Conservation (phyloP, 2,797 vertebrate genomes). For the Rallus crepitans region DNA sequence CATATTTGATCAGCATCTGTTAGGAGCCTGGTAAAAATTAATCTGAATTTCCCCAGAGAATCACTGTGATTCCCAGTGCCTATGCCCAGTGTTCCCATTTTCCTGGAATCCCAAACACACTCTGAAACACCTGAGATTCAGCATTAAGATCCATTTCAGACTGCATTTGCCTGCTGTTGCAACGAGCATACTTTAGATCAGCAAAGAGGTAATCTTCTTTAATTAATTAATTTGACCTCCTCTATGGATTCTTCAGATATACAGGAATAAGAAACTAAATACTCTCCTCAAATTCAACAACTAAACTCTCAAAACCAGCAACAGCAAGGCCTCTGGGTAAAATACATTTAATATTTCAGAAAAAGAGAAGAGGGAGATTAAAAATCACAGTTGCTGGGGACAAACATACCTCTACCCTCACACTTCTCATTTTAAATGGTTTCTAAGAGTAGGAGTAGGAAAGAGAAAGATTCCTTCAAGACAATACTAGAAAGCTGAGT, state of each 20-base stretch:
- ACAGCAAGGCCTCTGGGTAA: neutral
- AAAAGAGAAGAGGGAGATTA: neutral
- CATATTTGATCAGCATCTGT: constrained; percentile 7
- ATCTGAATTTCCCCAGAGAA: neutral
- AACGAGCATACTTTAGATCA: neutral
- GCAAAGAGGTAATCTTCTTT: constrained; percentile 13
- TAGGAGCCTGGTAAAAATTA: neutral
- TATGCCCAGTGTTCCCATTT: neutral
- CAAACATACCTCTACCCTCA: neutral
- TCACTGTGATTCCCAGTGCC: neutral
- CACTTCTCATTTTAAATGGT: neutral
- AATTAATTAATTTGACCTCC: constrained; percentile 33
- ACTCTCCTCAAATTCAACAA: neutral
- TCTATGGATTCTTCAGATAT: neutral
- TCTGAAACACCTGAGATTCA: neutral
- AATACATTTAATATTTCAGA: neutral
- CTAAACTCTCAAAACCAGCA: neutral
- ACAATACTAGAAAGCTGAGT: neutral
- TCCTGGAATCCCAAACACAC: neutral
- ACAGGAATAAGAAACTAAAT: neutral
- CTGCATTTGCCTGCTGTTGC: neutral
- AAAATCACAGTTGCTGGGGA: neutral
- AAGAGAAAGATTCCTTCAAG: neutral
- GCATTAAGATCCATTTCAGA: neutral
- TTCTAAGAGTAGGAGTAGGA: neutral